phyloP scores from a whole-genome alignment of 2,113 vertebrate species.

The Mohoua ochrocephala region DNA sequence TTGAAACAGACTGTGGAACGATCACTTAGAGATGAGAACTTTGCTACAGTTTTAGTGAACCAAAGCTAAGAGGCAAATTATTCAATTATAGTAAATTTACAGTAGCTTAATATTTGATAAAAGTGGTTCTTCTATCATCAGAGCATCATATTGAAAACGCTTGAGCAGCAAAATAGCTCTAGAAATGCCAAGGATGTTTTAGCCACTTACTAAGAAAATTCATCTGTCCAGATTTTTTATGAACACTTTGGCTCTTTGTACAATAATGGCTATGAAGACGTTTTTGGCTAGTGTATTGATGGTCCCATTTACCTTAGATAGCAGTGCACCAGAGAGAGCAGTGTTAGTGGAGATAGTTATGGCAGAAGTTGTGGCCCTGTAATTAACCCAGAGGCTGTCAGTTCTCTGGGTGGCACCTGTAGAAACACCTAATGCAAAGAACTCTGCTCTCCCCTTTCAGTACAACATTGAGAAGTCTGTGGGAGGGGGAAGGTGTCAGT shows the following conservation, averaged over 20 bases:
- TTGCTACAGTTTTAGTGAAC: constrained; percentile 75
- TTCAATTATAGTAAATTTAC: constrained; percentile 83
- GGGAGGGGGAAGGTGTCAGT: neutral
- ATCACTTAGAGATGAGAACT: constrained; percentile 73
- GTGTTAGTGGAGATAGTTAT: neutral
- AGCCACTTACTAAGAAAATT: constrained; percentile 76
- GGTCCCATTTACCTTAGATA: neutral
- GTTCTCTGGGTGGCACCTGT: neutral
- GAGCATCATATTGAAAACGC: constrained; percentile 71
- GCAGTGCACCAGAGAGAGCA: neutral
- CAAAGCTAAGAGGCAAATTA: constrained; percentile 81
- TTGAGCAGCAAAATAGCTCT: constrained; percentile 68
- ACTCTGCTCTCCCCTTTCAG: neutral
- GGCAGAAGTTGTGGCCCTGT: neutral
- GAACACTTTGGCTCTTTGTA: constrained; percentile 27
- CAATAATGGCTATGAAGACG: constrained; percentile 3
- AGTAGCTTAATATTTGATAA: constrained; percentile 82
- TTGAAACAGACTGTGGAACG: constrained; percentile 73
- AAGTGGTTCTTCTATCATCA: constrained; percentile 77
- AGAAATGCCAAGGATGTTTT: constrained; percentile 70
- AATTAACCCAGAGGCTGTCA: neutral
- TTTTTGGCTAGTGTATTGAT: neutral
- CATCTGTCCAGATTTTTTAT: constrained; percentile 61
- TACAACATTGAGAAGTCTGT: neutral
- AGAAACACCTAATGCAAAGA: neutral